Conservation (phyloP, 2,888 invertebrate species). For the Mythimna impura region DNA sequence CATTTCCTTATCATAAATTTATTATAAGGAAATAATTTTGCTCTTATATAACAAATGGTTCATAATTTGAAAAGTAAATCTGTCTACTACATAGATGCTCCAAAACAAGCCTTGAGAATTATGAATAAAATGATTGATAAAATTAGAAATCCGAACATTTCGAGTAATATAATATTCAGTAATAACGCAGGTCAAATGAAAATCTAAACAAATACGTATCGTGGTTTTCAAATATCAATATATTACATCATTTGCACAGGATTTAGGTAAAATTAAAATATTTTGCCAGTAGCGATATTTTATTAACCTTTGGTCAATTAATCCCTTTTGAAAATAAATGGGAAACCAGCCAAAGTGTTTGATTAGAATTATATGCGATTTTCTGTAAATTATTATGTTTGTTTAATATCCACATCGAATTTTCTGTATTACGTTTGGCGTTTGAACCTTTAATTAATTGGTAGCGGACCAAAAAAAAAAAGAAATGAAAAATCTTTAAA, state of each 20-base stretch:
- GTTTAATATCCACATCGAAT: neutral
- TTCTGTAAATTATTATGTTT: neutral
- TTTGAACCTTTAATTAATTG: slow-evolving; percentile 3
- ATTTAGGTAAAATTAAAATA: slow-evolving; percentile 14
- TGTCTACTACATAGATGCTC: neutral
- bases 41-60: neutral
- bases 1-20: too few species aligned
- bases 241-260: neutral
- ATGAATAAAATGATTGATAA: neutral
- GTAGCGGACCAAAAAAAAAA: neutral
- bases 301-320: slow-evolving; percentile 20
- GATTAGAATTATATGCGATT: slow-evolving; percentile 9
- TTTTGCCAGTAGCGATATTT: slow-evolving; percentile 4
- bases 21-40: too few species aligned
- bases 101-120: neutral
- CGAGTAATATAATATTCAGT: neutral
- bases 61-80: neutral
- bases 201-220: slow-evolving; percentile 15
- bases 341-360: slow-evolving; percentile 9
- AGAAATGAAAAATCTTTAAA: neutral
- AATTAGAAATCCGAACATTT: neutral
- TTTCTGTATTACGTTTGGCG: neutral
- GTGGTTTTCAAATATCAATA: slow-evolving; percentile 6
- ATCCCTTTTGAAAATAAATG: slow-evolving; percentile 6
- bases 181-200: neutral